Base-by-base conservation (phyloP, 2,888 invertebrate species). In the Diplazon laetatorius region DNA sequence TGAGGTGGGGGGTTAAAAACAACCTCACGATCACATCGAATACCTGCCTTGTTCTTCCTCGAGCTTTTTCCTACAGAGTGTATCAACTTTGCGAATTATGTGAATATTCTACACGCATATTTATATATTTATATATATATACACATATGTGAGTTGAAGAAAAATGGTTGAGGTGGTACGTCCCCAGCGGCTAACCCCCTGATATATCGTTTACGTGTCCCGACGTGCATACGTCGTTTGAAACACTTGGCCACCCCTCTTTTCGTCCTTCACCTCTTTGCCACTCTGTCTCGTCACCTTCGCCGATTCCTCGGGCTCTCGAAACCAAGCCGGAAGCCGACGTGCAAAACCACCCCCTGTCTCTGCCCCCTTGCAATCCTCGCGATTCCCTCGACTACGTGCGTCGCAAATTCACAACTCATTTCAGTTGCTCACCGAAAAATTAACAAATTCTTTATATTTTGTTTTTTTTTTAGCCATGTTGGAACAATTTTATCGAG, bases 181-280 rank as follows among this genome's bases (percentile, higher is more conserved):
- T 90, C 90, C 90, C 90, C 88, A 89, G 89, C 87, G 90, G 90
- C 90, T 90, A 90, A 91, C 90, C 90, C 89, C 87, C 89, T 91
- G 90, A 91, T 90, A 91, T 90, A 91, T 90, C 90, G 90, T 89
- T 91, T 90, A 90, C 90, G 90, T 91, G 90, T 89, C 89, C 88
- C 89, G 87, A 87, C 88, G 89, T 89, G 89, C 90, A 89, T 89
- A 90, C 89, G 89, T 90, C 89, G 89, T 90, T 90, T 89, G 89
- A 87, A 89, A 89, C 90, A 89, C 88, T 88, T 87, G 88, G 86
- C 86, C n/a, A n/a, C 80, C 85, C 86, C 83, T 83, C 80, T 73
- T 76, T 5, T 5, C 78, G 68, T 74, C 68, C 79, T 73, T 62
- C 65, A 66, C 76, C 71, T 37, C 57, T 59, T 72, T 59, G 39